Conservation (phyloP, 2,888 invertebrate species). For the Heliconius ethilla region DNA sequence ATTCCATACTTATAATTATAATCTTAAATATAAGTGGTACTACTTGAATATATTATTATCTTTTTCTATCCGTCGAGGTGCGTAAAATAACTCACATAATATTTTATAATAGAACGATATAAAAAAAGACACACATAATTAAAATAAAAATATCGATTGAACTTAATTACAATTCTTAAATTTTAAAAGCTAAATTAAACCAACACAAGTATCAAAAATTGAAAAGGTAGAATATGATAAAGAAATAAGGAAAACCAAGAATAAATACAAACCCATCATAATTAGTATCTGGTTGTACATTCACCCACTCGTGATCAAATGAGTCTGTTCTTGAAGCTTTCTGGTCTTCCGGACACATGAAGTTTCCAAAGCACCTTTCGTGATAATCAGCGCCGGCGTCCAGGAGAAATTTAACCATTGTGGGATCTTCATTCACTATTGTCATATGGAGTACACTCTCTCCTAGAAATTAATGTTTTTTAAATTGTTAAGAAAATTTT, state of each 20-base stretch:
- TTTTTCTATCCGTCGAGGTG: too few species aligned
- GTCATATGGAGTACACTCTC: conserved; percentile 98
- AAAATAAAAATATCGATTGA: not conserved
- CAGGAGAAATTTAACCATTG: conserved; percentile 97
- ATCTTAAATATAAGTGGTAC: too few species aligned
- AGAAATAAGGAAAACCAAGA: not conserved
- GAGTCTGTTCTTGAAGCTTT: conserved; percentile 93
- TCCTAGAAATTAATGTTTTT: conserved; percentile 74
- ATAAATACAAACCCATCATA: conserved; percentile 87
- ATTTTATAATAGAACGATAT: too few species aligned
- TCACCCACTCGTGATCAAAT: conserved; percentile 95
- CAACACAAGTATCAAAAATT: too few species aligned
- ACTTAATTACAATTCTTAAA: too few species aligned
- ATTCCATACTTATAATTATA: too few species aligned
- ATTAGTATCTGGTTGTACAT: conserved; percentile 89
- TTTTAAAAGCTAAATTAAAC: too few species aligned
- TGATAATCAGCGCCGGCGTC: conserved; percentile 95
- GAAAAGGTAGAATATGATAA: not conserved
- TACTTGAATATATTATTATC: too few species aligned
- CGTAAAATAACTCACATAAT: too few species aligned
- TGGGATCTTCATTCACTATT: conserved; percentile 98
- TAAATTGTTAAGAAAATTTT: not conserved
- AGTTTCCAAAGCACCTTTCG: conserved; percentile 96
- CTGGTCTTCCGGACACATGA: conserved; percentile 99
- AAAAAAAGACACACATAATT: not conserved